Evolutionary conservation across 2,797 vertebrate genomes (phyloP), one percentile per base, ranked within the genome.

Genomic region (Lepus oiostolus): DNA sequence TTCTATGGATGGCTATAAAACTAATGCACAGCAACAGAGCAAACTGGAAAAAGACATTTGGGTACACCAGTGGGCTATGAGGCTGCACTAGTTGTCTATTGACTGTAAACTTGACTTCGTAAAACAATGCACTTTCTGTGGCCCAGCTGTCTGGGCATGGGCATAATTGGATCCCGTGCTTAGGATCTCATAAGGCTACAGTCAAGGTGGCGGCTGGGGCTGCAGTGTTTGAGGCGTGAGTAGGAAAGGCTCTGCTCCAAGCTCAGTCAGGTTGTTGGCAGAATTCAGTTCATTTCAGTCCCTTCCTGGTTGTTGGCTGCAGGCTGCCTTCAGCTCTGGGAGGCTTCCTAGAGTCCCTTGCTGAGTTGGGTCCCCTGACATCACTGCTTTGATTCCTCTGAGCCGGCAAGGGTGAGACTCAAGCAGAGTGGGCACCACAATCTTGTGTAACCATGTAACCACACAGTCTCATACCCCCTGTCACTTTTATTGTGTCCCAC

Each of bases 11-110:
- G 26, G 58, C 38, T 85, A 1, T 91, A 82, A 90, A 72, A 72
- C n/a, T 32, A 68, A 28, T 62, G 62, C 88, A 74, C n/a, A 52
- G 38, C 77, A 91, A 67, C 7, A 81, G 47, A 71, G 67, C 82
- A 91, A 93, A 92, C 13, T 71, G 62, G 65, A 67, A 89, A 54
- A 89, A 85, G 82, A 42, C 11, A 54, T 68, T 65, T 87, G 16
- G 50, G 62, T 82, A 68, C 19, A 47, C 16, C 16, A 19, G 26
- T 26, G 58, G 70, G 32, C 54, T 82, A 63, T 60, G 62, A 71
- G 71, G 65, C 60, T 77, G 24, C 24, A 14, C 52, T n/a, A 14
- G 12, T 84, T 91, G 70, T 60, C 65, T 62, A 47, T 35, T 52
- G 19, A 47, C 16, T 74, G 52, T 47, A 47, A 47, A 1, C 32